A percentile compares a stretch with the other conserved stretches of the same genome.
Evolutionary conservation across 1,140 invertebrate species (phyloP).

Genomic region (Drosophila yakuba): DNA sequence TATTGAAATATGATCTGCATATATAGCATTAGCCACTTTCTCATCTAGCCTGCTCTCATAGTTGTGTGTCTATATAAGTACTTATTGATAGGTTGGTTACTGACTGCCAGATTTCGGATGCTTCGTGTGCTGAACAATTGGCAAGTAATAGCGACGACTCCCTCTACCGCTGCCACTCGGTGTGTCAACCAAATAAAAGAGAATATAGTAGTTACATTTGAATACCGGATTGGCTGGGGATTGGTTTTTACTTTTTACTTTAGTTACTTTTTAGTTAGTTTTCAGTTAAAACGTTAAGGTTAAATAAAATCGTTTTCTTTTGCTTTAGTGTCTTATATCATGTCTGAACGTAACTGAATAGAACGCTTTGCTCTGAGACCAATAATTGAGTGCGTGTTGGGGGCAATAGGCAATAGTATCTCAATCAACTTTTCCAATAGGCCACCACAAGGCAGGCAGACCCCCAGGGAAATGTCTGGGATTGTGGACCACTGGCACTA

Average conservation of each 20-base stretch:
- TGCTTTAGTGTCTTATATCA: slow-evolving; percentile 80
- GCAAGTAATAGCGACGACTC: slow-evolving; percentile 55
- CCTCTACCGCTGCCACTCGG: slow-evolving; percentile 34
- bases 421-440: slow-evolving; percentile 75
- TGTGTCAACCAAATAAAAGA: slow-evolving; percentile 50
- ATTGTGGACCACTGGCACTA: slow-evolving; percentile 52
- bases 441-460: slow-evolving; percentile 59
- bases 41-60: slow-evolving; percentile 49
- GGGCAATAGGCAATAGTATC: slow-evolving; percentile 20
- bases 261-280: too few species aligned
- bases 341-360: slow-evolving; percentile 74
- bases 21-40: slow-evolving; percentile 60
- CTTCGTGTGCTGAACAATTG: slow-evolving; percentile 81
- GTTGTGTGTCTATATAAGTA: slow-evolving; percentile 38
- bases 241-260: slow-evolving; percentile 7
- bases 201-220: slow-evolving; percentile 52
- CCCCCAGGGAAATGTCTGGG: slow-evolving; percentile 18
- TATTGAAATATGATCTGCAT: slow-evolving; percentile 61
- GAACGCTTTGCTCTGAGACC: slow-evolving; percentile 53
- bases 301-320: slow-evolving; percentile 49
- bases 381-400: slow-evolving; percentile 26
- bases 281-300: slow-evolving; percentile 41
- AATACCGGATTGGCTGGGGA: slow-evolving; percentile 44
- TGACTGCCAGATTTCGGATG: slow-evolving; percentile 50
- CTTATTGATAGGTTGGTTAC: slow-evolving; percentile 55